phyloP scores from a whole-genome alignment of 2,888 invertebrate species.

The Polylopha cassiicola region DNA sequence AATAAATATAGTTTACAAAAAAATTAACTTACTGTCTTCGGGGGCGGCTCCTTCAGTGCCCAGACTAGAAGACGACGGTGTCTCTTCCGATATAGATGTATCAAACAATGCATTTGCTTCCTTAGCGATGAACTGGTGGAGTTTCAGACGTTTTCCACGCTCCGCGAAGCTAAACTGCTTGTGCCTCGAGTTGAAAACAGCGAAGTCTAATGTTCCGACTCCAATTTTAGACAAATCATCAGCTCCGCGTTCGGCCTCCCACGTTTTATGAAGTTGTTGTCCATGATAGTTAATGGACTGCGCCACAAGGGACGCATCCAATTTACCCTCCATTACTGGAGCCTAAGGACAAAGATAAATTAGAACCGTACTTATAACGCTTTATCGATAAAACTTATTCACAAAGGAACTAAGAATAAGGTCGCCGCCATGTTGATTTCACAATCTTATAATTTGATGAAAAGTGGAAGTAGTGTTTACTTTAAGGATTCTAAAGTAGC shows the following conservation, averaged over 20 bases:
- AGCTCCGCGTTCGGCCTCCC: constrained; percentile 90
- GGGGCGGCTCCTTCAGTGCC: constrained; percentile 69
- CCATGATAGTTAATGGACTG: constrained; percentile 90
- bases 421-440: constrained; percentile 21
- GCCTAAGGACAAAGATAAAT: constrained; percentile 10
- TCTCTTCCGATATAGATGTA: constrained; percentile 65
- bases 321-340: constrained; percentile 52
- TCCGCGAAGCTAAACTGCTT: constrained; percentile 90
- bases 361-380: not conserved
- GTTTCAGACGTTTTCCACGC: constrained; percentile 86
- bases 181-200: constrained; percentile 86
- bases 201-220: constrained; percentile 80
- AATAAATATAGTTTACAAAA: too few species aligned
- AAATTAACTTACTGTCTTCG: constrained; percentile 79
- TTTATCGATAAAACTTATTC: not conserved
- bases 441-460: too few species aligned
- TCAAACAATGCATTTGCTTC: constrained; percentile 88
- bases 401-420: constrained; percentile 12
- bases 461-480: too few species aligned
- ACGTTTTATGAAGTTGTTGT: constrained; percentile 90
- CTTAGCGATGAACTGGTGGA: constrained; percentile 92
- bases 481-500: too few species aligned
- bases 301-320: constrained; percentile 78
- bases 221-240: constrained; percentile 82
- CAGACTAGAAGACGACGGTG: constrained; percentile 67